A percentile compares a stretch with the other conserved stretches of the same genome.
Evolutionary conservation across 2,888 invertebrate genomes (phyloP).

Genomic region (Andrena bucephala): DNA sequence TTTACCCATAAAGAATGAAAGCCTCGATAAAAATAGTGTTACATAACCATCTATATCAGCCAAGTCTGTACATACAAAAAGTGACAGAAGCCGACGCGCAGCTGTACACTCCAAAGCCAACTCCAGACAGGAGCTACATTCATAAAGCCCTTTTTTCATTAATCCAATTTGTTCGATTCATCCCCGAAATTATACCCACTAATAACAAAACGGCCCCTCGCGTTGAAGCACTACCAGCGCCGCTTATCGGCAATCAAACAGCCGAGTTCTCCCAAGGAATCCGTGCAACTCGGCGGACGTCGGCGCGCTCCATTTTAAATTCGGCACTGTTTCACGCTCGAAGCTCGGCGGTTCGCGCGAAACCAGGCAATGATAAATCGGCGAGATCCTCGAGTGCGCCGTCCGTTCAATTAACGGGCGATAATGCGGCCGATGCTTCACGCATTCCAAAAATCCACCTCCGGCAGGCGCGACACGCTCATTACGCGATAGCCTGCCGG

Average conservation of each 20-base stretch:
- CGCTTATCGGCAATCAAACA: not conserved
- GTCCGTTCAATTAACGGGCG: slow-evolving; percentile 47
- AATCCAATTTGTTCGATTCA: too few relatives aligned
- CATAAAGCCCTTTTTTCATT: too few relatives aligned
- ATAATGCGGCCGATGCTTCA: slow-evolving; percentile 50
- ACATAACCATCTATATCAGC: too few relatives aligned
- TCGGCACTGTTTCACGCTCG: slow-evolving; percentile 19
- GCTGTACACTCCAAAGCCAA: too few relatives aligned
- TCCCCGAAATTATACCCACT: too few relatives aligned
- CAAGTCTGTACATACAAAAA: too few relatives aligned
- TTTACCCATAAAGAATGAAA: too few relatives aligned
- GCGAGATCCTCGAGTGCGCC: slow-evolving; percentile 33
- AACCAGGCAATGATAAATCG: slow-evolving; percentile 44
- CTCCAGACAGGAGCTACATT: too few relatives aligned
- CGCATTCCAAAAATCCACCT: slow-evolving; percentile 60
- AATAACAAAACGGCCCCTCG: too few relatives aligned
- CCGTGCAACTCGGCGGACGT: not conserved
- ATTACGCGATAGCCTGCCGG: slow-evolving; percentile 61
- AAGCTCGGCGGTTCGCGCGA: slow-evolving; percentile 5
- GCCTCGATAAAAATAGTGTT: too few relatives aligned
- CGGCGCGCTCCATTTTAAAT: slow-evolving; percentile 42
- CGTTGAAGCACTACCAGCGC: not conserved
- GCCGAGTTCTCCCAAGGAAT: slow-evolving; percentile 10
- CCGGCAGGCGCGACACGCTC: slow-evolving; percentile 63
- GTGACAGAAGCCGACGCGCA: too few relatives aligned